phyloP scores from a whole-genome alignment of 37 sponge, comb jelly and placozoan species.

The Cliona cf. orientalis region DNA sequence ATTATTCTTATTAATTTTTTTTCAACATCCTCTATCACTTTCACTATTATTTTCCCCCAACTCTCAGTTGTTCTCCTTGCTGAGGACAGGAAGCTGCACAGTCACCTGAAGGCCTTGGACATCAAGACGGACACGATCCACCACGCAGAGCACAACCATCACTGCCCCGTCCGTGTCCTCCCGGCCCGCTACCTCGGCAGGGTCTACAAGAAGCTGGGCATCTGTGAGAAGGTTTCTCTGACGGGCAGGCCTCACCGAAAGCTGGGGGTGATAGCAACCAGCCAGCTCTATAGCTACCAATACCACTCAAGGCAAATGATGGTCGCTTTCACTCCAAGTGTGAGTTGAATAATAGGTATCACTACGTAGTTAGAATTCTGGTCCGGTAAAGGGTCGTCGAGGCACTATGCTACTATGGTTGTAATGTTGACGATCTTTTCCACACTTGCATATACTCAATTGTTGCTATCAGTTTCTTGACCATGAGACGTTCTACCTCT shows the following conservation, averaged over 20 bases:
- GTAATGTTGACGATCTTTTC: not conserved
- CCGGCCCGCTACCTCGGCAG: conserved; percentile 63
- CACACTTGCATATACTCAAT: too few relatives aligned
- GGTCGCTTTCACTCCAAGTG: conserved; percentile 70
- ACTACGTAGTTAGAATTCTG: too few relatives aligned
- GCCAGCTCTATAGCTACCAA: conserved; percentile 66
- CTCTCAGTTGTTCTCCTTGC: conserved; percentile 81
- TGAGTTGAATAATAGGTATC: too few relatives aligned
- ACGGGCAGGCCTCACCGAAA: conserved; percentile 60
- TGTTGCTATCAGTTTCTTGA: conserved; percentile 72
- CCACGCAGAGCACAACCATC: conserved; percentile 21
- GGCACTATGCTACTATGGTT: too few relatives aligned
- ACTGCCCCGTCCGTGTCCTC: conserved; percentile 58
- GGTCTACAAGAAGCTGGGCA: conserved; percentile 70
- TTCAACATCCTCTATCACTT: not conserved
- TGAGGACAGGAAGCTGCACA: conserved; percentile 57
- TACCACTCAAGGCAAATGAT: conserved; percentile 12
- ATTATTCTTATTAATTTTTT: too few relatives aligned
- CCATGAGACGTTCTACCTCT: conserved; percentile 91
- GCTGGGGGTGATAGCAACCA: conserved; percentile 76
- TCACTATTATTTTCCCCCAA: not conserved
- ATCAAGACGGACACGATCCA: conserved; percentile 71
- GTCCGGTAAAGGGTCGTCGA: too few relatives aligned
- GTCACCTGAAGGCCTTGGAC: conserved; percentile 32
- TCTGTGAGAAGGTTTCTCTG: conserved; percentile 60